Evolutionary conservation across 2,113 vertebrate species (phyloP).

Genomic region (Axis porcinus): DNA sequence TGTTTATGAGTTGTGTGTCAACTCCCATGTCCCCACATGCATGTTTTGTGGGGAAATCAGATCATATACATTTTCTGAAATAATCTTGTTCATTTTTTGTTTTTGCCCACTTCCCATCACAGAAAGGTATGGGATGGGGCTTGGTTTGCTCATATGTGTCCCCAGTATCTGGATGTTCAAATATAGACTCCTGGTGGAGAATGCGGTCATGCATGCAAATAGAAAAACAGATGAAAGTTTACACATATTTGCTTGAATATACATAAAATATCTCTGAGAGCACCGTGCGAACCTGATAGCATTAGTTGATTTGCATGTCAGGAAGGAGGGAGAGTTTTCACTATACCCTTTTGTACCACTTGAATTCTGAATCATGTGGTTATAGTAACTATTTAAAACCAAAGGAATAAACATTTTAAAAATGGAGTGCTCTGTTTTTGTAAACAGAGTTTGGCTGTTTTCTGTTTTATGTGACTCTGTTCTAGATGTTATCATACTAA

Average conservation of each 20-base stretch:
- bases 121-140: background rate
- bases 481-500: background rate
- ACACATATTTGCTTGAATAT: background rate
- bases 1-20: background rate
- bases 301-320: background rate
- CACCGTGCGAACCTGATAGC: background rate
- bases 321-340: background rate
- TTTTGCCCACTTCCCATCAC: background rate
- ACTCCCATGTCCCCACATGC: background rate
- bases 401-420: background rate
- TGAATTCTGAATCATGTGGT: conserved; percentile 2
- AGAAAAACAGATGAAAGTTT: background rate
- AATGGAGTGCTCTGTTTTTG: background rate
- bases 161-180: background rate
- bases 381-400: background rate
- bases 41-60: background rate
- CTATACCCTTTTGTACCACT: background rate
- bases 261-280: background rate
- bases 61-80: background rate
- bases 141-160: background rate
- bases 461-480: background rate
- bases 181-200: background rate
- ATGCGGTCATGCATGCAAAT: background rate
- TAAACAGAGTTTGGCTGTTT: background rate
- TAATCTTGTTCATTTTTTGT: background rate